phyloP scores from a whole-genome alignment of 2,113 vertebrate species.

The Eptesicus fuscus region DNA sequence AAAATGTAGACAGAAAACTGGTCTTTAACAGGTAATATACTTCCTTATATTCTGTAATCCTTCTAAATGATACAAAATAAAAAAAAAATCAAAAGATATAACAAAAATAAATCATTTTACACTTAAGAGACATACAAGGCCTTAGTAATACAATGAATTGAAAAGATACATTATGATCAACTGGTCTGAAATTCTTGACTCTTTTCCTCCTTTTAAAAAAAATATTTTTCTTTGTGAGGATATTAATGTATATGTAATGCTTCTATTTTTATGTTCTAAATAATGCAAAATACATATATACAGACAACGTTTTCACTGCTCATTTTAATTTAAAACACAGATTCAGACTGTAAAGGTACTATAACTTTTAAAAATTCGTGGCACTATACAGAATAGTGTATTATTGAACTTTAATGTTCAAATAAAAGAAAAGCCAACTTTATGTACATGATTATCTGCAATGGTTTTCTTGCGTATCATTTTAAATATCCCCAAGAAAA shows the following conservation, averaged over 20 bases:
- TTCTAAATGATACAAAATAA: constrained; percentile 48
- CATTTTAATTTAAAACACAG: not conserved
- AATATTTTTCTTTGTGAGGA: not conserved
- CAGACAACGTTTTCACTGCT: not conserved
- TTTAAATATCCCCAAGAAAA: not conserved
- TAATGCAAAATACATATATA: not conserved
- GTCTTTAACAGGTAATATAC: constrained; percentile 69
- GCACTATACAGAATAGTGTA: not conserved
- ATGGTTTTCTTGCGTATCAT: not conserved
- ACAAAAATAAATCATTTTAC: not conserved
- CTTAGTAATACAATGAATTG: not conserved
- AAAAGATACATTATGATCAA: not conserved
- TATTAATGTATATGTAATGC: not conserved
- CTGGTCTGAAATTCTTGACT: not conserved
- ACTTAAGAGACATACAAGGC: not conserved
- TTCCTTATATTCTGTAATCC: constrained; percentile 30
- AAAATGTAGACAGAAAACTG: constrained; percentile 65
- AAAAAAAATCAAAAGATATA: not conserved
- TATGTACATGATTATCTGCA: not conserved
- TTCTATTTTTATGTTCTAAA: not conserved
- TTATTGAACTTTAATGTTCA: not conserved
- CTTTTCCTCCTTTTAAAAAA: not conserved
- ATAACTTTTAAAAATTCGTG: not conserved
- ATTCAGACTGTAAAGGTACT: not conserved
- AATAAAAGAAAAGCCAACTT: not conserved